Base-by-base conservation (phyloP, 2,888 invertebrate species). In the Oegoconia quadripuncta region DNA sequence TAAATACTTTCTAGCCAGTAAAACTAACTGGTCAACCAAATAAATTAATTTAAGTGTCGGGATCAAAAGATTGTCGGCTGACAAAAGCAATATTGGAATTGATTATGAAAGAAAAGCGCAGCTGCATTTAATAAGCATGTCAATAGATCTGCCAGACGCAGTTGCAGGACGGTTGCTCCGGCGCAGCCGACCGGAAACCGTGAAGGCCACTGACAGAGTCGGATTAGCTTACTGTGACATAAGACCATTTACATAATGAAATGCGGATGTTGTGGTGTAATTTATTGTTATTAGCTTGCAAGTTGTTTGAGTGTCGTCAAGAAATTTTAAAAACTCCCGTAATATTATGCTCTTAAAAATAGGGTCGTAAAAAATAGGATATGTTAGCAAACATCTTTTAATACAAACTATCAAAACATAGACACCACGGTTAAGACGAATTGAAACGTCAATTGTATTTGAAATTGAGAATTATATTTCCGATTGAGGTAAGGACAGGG, bases 1-100 rank as follows among this genome's bases (percentile, higher is more conserved):
- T n/a, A n/a, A n/a, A n/a, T n/a, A 50, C 52, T 43, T 44, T 42
- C 37, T 22, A 53, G 51, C 52, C 59, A 66, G 67, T 63, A 59
- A 65, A n/a, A n/a, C n/a, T n/a, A n/a, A n/a, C n/a, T n/a, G n/a
- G n/a, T n/a, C n/a, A n/a, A n/a, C n/a, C n/a, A 18, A 22, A 14
- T 29, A 15, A 36, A 36, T 29, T 15, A 23, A 34, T 16, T 17
- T 17, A 12, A 4, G 17, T 34, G 22, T 22, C 22, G 9, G 9
- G 5, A 27, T 30, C 30, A 17, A 30, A 30, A 27, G 6, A 6
- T 7, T 26, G 14, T 12, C 8, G 14, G 27, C 27, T 26, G 12
- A 27, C 13, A 3, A 27, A 27, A 27, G 27, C 27, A 11, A 9
- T 11, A 25, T 25, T 12, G 27, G 27, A 7, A 27, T 27, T 13